A percentile compares a stretch with the other conserved stretches of the same genome.
phyloP scores from a whole-genome alignment of 2,797 vertebrate species.

The Fringilla coelebs region DNA sequence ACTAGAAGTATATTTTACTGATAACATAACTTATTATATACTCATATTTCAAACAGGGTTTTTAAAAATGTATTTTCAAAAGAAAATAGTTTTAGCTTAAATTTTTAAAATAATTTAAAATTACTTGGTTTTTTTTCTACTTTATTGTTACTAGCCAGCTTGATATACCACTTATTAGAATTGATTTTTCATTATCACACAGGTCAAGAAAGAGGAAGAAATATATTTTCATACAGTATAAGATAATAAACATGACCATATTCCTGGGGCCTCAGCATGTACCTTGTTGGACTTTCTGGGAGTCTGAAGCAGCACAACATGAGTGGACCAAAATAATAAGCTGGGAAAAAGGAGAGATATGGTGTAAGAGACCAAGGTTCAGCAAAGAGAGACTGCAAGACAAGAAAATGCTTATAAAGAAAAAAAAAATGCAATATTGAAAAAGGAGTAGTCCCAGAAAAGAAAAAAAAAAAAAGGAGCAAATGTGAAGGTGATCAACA shows the following conservation, averaged over 20 bases:
- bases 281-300: neutral
- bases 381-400: neutral
- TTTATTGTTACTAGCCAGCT: neutral
- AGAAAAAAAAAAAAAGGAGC: neutral
- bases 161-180: neutral
- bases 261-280: neutral
- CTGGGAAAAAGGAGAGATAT: neutral
- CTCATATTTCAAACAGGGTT: neutral
- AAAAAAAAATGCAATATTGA: neutral
- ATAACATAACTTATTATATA: neutral
- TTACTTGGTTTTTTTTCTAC: neutral
- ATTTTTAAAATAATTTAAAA: neutral
- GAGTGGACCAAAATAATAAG: neutral
- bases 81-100: neutral
- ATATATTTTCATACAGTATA: neutral
- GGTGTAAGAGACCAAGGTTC: neutral
- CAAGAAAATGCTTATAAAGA: neutral
- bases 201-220: neutral
- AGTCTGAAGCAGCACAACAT: neutral
- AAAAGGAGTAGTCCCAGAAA: neutral
- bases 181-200: neutral
- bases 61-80: neutral
- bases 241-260: neutral
- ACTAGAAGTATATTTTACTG: neutral
- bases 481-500: neutral